Conservation (phyloP, 2,888 invertebrate genomes). For the Acleris laterana region DNA sequence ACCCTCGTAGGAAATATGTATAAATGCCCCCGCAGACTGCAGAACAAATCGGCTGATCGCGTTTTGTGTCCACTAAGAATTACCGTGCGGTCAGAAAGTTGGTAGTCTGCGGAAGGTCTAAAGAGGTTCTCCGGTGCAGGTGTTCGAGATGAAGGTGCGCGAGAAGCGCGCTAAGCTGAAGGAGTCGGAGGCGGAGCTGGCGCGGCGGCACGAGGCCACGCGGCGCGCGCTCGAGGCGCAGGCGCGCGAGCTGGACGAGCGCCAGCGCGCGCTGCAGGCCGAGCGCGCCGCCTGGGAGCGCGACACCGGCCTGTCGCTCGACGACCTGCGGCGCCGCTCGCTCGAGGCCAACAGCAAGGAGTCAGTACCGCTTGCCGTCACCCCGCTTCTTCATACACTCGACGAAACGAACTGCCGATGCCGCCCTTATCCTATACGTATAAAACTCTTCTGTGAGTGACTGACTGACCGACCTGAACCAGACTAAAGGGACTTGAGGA, state of each 20-base stretch:
- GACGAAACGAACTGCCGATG: neutral
- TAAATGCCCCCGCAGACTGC: too few species aligned
- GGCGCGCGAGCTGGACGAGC: slow-evolving; percentile 95
- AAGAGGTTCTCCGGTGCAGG: slow-evolving; percentile 63
- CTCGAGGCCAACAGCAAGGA: slow-evolving; percentile 93
- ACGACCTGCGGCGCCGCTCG: slow-evolving; percentile 93
- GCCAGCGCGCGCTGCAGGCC: slow-evolving; percentile 91
- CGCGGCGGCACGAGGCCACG: slow-evolving; percentile 93
- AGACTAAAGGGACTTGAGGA: too few species aligned
- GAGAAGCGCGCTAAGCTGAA: slow-evolving; percentile 98
- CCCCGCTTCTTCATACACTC: too few species aligned
- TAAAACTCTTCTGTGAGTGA: too few species aligned
- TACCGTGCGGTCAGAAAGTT: too few species aligned
- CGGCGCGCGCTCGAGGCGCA: slow-evolving; percentile 92
- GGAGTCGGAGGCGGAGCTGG: slow-evolving; percentile 96
- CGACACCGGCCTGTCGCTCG: slow-evolving; percentile 93
- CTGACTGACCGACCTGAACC: too few species aligned
- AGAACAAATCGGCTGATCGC: neutral
- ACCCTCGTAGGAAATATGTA: too few species aligned
- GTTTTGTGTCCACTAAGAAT: too few species aligned
- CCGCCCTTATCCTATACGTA: too few species aligned
- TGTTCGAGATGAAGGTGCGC: slow-evolving; percentile 98
- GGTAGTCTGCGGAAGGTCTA: too few species aligned
- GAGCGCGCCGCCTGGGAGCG: slow-evolving; percentile 96
- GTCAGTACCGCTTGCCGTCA: neutral